These are phyloP conservation scores for Drosophila affinis DNA, from an alignment of 2,888 invertebrate species.

Conservation along the genomic window DNA sequence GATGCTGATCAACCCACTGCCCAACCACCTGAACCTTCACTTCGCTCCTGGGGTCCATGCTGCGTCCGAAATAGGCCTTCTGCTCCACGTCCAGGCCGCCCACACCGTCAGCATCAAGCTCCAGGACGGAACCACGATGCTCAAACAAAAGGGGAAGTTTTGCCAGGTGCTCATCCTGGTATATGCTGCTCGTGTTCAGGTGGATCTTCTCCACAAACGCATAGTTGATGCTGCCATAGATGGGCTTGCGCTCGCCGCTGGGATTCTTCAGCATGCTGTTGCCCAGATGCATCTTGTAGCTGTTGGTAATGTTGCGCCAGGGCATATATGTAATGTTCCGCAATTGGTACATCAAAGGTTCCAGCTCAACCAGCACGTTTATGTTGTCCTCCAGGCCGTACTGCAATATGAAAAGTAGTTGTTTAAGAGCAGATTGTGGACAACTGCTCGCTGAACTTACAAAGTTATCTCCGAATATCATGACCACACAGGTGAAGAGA, in stretches of 20 bases:
- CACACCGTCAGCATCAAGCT: conserved; percentile 71
- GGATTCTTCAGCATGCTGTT: conserved; percentile 72
- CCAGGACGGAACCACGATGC: conserved; percentile 73
- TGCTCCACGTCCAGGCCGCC: conserved; percentile 76
- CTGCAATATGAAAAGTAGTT: conserved; percentile 43
- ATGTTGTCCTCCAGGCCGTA: conserved; percentile 78
- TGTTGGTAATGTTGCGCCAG: conserved; percentile 78
- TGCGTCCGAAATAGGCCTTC: conserved; percentile 79
- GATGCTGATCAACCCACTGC: conserved; percentile 79
- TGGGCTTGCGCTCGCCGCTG: conserved; percentile 69
- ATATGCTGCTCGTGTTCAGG: conserved; percentile 67
- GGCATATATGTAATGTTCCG: conserved; percentile 79
- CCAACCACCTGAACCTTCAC: conserved; percentile 80
- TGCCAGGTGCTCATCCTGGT: conserved; percentile 41
- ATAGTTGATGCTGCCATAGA: conserved; percentile 79
- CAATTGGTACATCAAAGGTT: conserved; percentile 79
- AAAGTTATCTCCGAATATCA: conserved; percentile 82
- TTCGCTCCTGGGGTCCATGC: conserved; percentile 74
- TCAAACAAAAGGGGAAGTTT: conserved; percentile 76
- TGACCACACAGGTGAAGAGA: conserved; percentile 76
- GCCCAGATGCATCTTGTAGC: conserved; percentile 78
- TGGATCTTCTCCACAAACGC: conserved; percentile 77
- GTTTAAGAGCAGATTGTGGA: background rate
- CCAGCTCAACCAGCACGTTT: conserved; percentile 79
- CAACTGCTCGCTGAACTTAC: conserved; percentile 62